These are phyloP conservation scores for Monochamus alternatus DNA, from an alignment of 2,888 invertebrate species.

Conservation along the genomic window DNA sequence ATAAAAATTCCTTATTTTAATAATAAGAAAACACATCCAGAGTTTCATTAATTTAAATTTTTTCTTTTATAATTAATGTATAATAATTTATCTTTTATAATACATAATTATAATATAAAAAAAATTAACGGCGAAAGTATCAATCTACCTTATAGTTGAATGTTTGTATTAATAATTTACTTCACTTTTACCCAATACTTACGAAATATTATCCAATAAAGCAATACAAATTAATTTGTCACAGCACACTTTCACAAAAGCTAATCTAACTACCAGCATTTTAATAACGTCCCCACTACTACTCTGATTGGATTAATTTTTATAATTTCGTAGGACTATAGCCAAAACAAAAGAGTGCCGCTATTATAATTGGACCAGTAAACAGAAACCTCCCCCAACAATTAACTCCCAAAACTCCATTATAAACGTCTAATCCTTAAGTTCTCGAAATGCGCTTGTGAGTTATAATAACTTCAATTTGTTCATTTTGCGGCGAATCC, in stretches of 20 bases:
- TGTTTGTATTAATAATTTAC: neutral
- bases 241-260: conserved; percentile 26
- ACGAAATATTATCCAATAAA: conserved; percentile 24
- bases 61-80: too few relatives aligned
- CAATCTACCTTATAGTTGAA: neutral
- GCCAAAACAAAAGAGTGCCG: neutral
- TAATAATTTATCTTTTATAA: too few relatives aligned
- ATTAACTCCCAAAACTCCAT: neutral
- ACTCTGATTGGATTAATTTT: neutral
- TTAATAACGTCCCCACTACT: neutral
- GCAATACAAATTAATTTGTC: conserved; percentile 18
- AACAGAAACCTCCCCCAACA: neutral
- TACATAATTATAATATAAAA: neutral
- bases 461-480: neutral
- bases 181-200: conserved; percentile 17
- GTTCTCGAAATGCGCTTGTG: neutral
- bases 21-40: too few relatives aligned
- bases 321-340: neutral
- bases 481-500: neutral
- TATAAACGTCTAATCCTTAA: neutral
- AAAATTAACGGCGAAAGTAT: neutral
- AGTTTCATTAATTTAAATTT: too few relatives aligned
- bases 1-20: too few relatives aligned
- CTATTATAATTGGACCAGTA: neutral
- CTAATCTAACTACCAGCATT: neutral